Conservation (phyloP, 2,113 vertebrate species). For the Centrocercus urophasianus region DNA sequence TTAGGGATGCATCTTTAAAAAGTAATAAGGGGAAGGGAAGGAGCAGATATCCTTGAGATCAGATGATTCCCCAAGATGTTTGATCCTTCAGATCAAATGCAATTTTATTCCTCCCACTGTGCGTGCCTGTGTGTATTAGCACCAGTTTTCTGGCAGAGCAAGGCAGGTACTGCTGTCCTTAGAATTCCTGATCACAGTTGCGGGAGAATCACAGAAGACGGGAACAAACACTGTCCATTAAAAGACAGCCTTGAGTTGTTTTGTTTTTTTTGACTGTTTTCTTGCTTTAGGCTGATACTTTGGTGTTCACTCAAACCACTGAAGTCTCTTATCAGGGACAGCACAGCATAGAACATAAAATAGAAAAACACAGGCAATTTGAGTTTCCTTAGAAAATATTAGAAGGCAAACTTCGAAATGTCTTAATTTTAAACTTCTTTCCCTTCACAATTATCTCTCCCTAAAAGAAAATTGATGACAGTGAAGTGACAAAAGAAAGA, state of each 20-base stretch:
- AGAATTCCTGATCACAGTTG: slow-evolving; percentile 63
- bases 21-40: background rate
- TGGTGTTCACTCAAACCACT: slow-evolving; percentile 53
- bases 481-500: background rate
- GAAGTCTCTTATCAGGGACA: slow-evolving; percentile 67
- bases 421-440: slow-evolving; percentile 32
- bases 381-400: slow-evolving; percentile 33
- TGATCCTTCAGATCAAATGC: background rate
- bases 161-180: background rate
- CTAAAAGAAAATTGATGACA: background rate
- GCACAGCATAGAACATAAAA: slow-evolving; percentile 50
- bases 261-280: background rate
- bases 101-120: background rate
- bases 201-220: background rate
- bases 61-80: background rate
- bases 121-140: background rate
- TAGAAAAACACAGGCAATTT: background rate
- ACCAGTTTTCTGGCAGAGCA: background rate
- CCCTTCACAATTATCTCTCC: background rate
- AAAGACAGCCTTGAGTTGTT: slow-evolving; percentile 55
- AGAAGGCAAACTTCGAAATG: slow-evolving; percentile 21
- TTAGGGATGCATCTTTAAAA: background rate
- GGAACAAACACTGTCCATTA: slow-evolving; percentile 58
- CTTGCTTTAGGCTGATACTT: slow-evolving; percentile 55
- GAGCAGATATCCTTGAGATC: slow-evolving; percentile 31